Conservation (phyloP, 1,140 invertebrate genomes). For the Zaprionus ghesquierei region DNA sequence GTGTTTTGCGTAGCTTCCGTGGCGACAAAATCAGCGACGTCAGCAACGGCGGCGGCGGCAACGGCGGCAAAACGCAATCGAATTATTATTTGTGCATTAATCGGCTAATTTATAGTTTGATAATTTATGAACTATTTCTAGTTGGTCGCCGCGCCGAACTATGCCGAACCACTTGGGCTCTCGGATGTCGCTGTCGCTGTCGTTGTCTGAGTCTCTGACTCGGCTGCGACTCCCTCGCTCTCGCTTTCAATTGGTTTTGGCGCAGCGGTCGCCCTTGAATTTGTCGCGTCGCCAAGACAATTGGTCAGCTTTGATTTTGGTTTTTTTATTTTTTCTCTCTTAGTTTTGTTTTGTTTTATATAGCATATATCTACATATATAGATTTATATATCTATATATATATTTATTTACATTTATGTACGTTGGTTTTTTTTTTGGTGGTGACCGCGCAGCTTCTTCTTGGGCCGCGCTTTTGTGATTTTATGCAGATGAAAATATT, state of each 20-base stretch:
- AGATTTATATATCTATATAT: slow-evolving; percentile 47
- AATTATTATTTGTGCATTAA: slow-evolving; percentile 79
- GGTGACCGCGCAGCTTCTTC: slow-evolving; percentile 58
- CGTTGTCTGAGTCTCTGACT: background rate
- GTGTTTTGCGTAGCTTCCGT: slow-evolving; percentile 26
- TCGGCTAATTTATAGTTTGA: slow-evolving; percentile 80
- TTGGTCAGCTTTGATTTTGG: slow-evolving; percentile 55
- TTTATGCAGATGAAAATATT: slow-evolving; percentile 81
- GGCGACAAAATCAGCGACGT: slow-evolving; percentile 43
- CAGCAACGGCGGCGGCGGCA: background rate
- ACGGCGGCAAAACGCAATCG: slow-evolving; percentile 73
- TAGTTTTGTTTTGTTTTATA: slow-evolving; percentile 29
- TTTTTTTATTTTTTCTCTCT: slow-evolving; percentile 26
- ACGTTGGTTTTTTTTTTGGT: slow-evolving; percentile 50
- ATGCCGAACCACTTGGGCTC: slow-evolving; percentile 1
- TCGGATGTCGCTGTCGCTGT: background rate
- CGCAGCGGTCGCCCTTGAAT: slow-evolving; percentile 65
- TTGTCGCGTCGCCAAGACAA: slow-evolving; percentile 54
- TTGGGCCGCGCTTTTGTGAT: slow-evolving; percentile 70
- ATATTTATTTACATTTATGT: slow-evolving; percentile 67
- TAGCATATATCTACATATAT: slow-evolving; percentile 23
- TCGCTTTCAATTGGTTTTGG: slow-evolving; percentile 70
- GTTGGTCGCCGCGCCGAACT: slow-evolving; percentile 36
- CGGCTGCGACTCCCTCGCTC: slow-evolving; percentile 59
- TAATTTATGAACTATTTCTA: slow-evolving; percentile 79